phyloP scores from a whole-genome alignment of 2,797 vertebrate species.

The Pyrocephalus nanus region DNA sequence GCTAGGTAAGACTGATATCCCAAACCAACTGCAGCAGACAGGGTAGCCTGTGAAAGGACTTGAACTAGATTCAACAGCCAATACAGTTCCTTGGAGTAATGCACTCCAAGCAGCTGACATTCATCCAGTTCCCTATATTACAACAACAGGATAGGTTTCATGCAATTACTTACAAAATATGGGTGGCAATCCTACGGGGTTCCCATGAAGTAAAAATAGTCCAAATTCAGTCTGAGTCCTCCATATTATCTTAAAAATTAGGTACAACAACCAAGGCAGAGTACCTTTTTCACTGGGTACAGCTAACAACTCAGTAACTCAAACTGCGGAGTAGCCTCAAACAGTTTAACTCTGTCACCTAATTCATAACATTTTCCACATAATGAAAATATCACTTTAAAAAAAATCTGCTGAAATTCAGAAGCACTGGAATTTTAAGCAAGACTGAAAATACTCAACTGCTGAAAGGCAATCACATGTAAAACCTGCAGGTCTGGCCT shows the following conservation, averaged over 20 bases:
- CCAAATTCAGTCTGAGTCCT: not conserved
- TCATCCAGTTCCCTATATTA: not conserved
- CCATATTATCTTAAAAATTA: not conserved
- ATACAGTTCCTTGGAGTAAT: not conserved
- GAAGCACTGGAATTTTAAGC: not conserved
- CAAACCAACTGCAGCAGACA: not conserved
- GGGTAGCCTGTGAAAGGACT: not conserved
- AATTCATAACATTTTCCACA: not conserved
- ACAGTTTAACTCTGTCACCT: not conserved
- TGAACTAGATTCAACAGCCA: not conserved
- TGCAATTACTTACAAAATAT: not conserved
- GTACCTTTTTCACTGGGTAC: not conserved
- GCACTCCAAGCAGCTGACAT: not conserved
- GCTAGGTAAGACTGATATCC: not conserved
- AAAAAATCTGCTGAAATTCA: not conserved
- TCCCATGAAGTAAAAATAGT: not conserved
- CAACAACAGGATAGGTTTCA: not conserved
- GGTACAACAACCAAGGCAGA: not conserved
- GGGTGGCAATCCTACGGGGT: not conserved
- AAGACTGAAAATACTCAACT: not conserved
- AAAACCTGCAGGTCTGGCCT: not conserved
- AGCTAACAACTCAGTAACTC: not conserved
- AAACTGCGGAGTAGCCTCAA: not conserved
- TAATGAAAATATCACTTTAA: not conserved
- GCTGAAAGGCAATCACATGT: not conserved